Evolutionary conservation across 2,797 vertebrate genomes (phyloP), one percentile per base, ranked within the genome.

Genomic region (Coccyzus lansbergi): DNA sequence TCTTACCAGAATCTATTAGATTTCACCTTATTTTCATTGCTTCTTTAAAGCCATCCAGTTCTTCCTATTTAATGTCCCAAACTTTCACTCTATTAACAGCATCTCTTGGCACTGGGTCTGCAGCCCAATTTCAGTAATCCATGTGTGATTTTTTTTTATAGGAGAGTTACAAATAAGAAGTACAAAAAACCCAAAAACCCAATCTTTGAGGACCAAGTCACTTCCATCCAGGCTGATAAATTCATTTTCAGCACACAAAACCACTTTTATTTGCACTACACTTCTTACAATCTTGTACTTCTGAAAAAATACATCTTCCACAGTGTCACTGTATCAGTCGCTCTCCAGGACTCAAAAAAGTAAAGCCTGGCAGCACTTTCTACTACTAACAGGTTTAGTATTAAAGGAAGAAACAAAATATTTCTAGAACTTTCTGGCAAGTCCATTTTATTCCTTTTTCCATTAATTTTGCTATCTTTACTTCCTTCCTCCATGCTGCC

Each of bases 61-160:
- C 34, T 60, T 60, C n/a, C 38, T 59, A 19, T 38, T 65, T 26
- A 59, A 31, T 5, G 16, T 29, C 34, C 68, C 71, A 22, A 77
- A 67, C 48, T 48, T 70, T 7, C 24, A 6, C n/a, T 75, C 34
- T 44, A 5, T 29, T 56, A 58, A 15, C 46, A 78, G 64, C 49
- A 33, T 6, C 31, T 58, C 60, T 33, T 19, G 58, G 62, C 46
- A 10, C 5, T 12, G 29, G 22, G 7, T 46, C 67, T 49, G 21
- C 59, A 69, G 64, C 58, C 49, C 48, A 16, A 6, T 19, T 55
- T 62, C 78, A 79, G 51, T 5, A 56, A 70, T 13, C 21, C 22
- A 11, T 1, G 2, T 15, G 21, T 12, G 34, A 65, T 31, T 48
- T 16, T 31, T 48, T 16, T n/a, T 51, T 1, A 48, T 0, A 74